A percentile compares a stretch with the other conserved stretches of the same genome.
phyloP scores from a whole-genome alignment of 2,797 vertebrate species.

The Crenichthys baileyi region DNA sequence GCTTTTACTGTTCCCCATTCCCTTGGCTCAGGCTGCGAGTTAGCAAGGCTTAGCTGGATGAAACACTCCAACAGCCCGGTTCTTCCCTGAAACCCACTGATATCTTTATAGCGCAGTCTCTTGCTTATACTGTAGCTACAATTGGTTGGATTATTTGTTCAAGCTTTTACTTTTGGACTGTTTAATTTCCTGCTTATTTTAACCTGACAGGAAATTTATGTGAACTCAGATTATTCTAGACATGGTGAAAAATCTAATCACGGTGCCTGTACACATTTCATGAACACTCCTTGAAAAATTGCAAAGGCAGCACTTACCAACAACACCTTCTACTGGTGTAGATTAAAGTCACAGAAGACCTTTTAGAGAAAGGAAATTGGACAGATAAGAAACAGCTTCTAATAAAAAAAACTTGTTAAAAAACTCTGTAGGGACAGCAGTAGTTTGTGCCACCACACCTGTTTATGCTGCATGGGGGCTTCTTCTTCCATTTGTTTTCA shows the following conservation, averaged over 20 bases:
- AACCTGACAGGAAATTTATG: conserved; percentile 49
- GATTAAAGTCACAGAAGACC: conserved; percentile 85
- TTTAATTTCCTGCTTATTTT: conserved; percentile 54
- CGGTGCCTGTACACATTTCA: conserved; percentile 23
- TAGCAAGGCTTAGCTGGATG: conserved; percentile 84
- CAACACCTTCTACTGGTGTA: conserved; percentile 79
- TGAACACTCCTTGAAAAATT: conserved; percentile 50
- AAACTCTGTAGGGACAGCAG: conserved; percentile 52
- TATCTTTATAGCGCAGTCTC: conserved; percentile 82
- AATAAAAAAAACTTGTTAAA: conserved; percentile 56
- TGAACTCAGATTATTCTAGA: conserved; percentile 28
- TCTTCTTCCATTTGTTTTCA: conserved; percentile 13
- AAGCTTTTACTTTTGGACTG: conserved; percentile 59
- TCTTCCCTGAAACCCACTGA: conserved; percentile 79
- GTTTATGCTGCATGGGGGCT: conserved; percentile 59
- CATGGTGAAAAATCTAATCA: conserved; percentile 43
- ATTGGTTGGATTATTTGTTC: conserved; percentile 70
- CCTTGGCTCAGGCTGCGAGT: conserved; percentile 83
- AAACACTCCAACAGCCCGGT: conserved; percentile 82
- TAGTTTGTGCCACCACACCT: conserved; percentile 53
- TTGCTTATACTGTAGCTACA: conserved; percentile 62
- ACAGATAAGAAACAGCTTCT: conserved; percentile 88
- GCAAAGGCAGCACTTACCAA: conserved; percentile 70
- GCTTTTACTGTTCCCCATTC: conserved; percentile 85
- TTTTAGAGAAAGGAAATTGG: conserved; percentile 90